Evolutionary conservation across 2,113 vertebrate species (phyloP).

Genomic region (Atlantisia rogersi): DNA sequence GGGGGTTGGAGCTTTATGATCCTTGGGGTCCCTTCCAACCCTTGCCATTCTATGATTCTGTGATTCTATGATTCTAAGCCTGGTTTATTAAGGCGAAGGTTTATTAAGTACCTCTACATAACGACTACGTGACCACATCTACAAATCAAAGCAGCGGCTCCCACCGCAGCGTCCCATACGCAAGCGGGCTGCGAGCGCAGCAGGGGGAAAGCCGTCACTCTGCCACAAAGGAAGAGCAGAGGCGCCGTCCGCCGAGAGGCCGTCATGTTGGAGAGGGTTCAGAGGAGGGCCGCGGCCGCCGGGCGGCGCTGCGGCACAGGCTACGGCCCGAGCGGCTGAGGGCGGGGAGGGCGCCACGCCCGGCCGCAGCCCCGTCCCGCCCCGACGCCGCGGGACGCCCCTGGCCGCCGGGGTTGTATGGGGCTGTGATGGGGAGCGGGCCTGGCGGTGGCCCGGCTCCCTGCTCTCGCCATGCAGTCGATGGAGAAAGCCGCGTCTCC

Average conservation of each 20-base stretch:
- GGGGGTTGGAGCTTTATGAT: too few relatives aligned
- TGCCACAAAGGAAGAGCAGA: accelerated
- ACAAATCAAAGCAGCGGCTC: too few relatives aligned
- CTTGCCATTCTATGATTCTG: too few relatives aligned
- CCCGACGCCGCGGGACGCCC: neutral
- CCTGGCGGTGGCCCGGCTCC: accelerated
- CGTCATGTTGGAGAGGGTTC: too few relatives aligned
- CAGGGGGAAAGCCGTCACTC: accelerated
- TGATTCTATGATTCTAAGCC: neutral
- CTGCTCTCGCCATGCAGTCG: accelerated
- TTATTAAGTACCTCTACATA: neutral
- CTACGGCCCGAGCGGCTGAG: neutral
- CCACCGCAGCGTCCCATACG: accelerated
- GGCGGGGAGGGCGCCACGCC: neutral
- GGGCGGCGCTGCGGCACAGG: neutral
- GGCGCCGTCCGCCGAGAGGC: neutral
- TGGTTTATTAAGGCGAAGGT: too few relatives aligned
- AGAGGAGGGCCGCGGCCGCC: neutral
- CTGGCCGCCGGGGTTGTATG: neutral
- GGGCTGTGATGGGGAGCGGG: accelerated
- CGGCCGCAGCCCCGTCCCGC: too few relatives aligned
- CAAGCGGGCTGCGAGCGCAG: accelerated
- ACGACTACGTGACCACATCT: too few relatives aligned
- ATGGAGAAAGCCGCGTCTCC: neutral
- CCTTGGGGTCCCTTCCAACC: too few relatives aligned